Percentiles rank a stretch among this genome's conserved stretches.
Evolutionary conservation across 2,113 vertebrate species (phyloP).

Genomic region (Empidonax alnorum): DNA sequence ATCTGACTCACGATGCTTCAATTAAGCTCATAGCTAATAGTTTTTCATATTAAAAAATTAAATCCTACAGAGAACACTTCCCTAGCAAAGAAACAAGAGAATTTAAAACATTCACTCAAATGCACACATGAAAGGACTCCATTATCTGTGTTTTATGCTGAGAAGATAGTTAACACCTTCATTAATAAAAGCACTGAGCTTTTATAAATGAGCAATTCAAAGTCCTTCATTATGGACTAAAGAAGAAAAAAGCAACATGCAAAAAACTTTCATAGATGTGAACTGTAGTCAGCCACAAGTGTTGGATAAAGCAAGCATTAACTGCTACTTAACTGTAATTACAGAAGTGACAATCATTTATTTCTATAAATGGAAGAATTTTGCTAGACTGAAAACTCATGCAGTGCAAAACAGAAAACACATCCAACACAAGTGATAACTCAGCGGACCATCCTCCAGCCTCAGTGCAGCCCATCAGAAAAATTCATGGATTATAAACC

Average conservation of each 20-base stretch:
- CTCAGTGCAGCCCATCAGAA: background rate
- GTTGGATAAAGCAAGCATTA: background rate
- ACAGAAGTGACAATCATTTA: background rate
- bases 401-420: background rate
- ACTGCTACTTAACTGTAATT: background rate
- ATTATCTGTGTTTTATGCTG: background rate
- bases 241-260: background rate
- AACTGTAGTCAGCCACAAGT: background rate
- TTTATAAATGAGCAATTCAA: slow-evolving; percentile 3
- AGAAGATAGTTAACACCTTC: slow-evolving; percentile 21
- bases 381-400: background rate
- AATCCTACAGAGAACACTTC: background rate
- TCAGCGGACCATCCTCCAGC: background rate
- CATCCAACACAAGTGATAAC: background rate
- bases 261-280: background rate
- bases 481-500: background rate
- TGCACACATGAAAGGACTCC: background rate
- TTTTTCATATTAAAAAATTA: background rate
- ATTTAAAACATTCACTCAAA: slow-evolving; percentile 6
- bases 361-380: background rate
- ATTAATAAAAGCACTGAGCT: background rate
- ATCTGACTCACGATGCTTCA: background rate
- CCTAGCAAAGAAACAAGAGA: background rate
- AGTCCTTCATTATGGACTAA: background rate
- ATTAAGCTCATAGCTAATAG: background rate